These are phyloP conservation scores for Phycodurus eques DNA, from an alignment of 2,113 vertebrate genomes.

Conservation along the genomic window DNA sequence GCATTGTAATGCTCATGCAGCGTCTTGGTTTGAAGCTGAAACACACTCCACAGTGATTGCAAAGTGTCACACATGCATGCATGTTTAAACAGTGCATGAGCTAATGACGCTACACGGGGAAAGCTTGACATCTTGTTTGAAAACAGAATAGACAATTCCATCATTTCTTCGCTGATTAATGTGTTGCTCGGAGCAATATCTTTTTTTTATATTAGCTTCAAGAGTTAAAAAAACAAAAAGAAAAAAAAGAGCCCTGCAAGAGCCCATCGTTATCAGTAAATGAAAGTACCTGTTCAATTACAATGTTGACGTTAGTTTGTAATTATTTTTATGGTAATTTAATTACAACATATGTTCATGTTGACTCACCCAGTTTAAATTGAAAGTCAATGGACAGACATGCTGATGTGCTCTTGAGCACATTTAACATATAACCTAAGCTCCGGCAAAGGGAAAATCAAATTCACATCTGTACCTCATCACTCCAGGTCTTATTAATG, in stretches of 20 bases:
- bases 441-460: background rate
- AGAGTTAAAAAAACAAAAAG: conserved; percentile 39
- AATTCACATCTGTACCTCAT: background rate
- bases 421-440: background rate
- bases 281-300: conserved; percentile 7
- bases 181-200: conserved; percentile 14
- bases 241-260: conserved; percentile 26
- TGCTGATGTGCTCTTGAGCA: background rate
- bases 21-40: conserved; percentile 15
- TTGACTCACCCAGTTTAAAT: background rate
- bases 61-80: conserved; percentile 4
- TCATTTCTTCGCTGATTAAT: conserved; percentile 31
- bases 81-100: conserved; percentile 20
- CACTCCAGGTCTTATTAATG: background rate
- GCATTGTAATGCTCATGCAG: conserved; percentile 15
- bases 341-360: conserved; percentile 6
- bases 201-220: conserved; percentile 50
- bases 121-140: conserved; percentile 31
- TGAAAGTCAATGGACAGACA: background rate
- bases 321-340: conserved; percentile 17
- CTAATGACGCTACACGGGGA: conserved; percentile 35
- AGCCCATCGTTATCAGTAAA: conserved; percentile 27
- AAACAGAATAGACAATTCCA: conserved; percentile 30
- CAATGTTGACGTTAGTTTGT: conserved; percentile 22
- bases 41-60: background rate